Evolutionary conservation across 2,888 invertebrate species (phyloP).

Genomic region (Lamellibrachia satsuma): DNA sequence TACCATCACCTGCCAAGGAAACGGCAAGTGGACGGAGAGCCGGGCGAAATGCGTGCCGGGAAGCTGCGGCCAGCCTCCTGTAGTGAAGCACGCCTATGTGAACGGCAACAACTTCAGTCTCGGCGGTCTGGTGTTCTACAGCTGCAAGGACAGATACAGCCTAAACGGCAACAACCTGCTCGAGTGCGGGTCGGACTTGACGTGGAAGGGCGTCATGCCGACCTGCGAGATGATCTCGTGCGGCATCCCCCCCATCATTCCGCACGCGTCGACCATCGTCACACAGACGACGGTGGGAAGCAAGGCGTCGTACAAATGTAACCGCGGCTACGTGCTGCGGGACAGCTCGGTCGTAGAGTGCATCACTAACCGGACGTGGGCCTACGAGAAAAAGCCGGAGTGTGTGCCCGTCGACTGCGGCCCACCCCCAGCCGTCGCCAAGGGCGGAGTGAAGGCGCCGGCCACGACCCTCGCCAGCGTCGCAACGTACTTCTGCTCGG

Average conservation of each 20-base stretch:
- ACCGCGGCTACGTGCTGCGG: slow-evolving; percentile 48
- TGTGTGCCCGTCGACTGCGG: slow-evolving; percentile 29
- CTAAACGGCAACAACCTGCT: slow-evolving; percentile 35
- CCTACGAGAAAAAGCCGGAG: slow-evolving; percentile 25
- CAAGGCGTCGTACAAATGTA: slow-evolving; percentile 41
- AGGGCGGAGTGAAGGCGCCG: slow-evolving; percentile 18
- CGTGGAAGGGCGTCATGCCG: slow-evolving; percentile 21
- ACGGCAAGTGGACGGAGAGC: slow-evolving; percentile 35
- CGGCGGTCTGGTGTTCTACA: slow-evolving; percentile 36
- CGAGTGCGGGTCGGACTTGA: background rate
- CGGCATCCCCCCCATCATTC: slow-evolving; percentile 36
- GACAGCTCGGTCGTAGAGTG: slow-evolving; percentile 45
- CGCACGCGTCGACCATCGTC: slow-evolving; percentile 37
- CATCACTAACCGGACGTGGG: slow-evolving; percentile 39
- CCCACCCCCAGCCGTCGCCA: background rate
- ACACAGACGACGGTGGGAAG: slow-evolving; percentile 33
- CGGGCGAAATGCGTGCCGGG: slow-evolving; percentile 26
- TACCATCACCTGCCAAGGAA: slow-evolving; percentile 33
- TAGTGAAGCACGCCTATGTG: slow-evolving; percentile 26
- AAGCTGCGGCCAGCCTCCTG: slow-evolving; percentile 34
- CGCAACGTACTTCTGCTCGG: slow-evolving; percentile 36
- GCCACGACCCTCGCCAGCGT: slow-evolving; percentile 30
- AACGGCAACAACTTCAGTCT: slow-evolving; percentile 28
- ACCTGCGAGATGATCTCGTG: slow-evolving; percentile 28
- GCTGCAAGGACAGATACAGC: slow-evolving; percentile 38